phyloP scores from a whole-genome alignment of 2,797 vertebrate genomes.

The Orestias chungarensis region DNA sequence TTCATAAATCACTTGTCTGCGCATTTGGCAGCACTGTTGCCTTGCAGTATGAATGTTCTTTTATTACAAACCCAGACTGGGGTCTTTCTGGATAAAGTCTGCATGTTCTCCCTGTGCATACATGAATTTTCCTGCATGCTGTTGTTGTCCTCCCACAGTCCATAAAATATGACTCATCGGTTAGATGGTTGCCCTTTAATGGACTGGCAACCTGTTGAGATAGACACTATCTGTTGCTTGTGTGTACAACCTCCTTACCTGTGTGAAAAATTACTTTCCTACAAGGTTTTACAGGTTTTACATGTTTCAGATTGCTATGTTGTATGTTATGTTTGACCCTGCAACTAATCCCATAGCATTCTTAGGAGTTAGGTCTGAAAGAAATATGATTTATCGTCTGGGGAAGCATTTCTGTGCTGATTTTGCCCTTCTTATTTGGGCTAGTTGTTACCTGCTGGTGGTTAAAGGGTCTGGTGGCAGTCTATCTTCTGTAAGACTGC shows the following conservation, averaged over 20 bases:
- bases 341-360: neutral
- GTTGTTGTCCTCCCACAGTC: neutral
- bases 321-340: neutral
- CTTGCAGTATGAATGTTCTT: neutral
- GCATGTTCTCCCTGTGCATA: too few species aligned
- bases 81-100: neutral
- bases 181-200: too few species aligned
- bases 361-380: neutral
- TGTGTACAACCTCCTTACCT: neutral
- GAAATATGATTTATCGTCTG: neutral
- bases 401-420: neutral
- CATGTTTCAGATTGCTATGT: neutral
- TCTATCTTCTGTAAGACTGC: too few species aligned
- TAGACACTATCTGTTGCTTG: neutral
- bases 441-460: too few species aligned
- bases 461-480: too few species aligned
- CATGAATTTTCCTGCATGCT: neutral
- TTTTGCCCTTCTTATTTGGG: neutral
- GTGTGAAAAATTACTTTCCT: neutral
- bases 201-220: too few species aligned
- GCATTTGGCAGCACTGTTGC: neutral
- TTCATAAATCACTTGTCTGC: neutral
- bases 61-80: neutral
- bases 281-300: neutral
- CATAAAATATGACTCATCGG: neutral